Evolutionary conservation across 1,140 invertebrate species (phyloP).

Genomic region (Ectropis grisescens): DNA sequence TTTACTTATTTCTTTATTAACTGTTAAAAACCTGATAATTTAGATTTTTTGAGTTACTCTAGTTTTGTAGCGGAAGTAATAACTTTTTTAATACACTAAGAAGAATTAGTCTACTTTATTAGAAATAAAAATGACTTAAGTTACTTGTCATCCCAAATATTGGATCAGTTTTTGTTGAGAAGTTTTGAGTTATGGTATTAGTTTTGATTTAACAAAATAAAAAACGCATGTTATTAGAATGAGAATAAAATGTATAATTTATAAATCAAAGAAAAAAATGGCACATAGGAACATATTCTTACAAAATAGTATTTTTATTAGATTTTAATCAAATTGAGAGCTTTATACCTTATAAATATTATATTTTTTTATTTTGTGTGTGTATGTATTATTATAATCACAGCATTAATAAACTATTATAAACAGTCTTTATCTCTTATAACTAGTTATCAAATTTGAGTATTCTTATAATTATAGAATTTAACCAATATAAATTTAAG

Average conservation of each 20-base stretch:
- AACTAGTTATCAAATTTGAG: neutral
- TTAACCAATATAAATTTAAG: constrained; percentile 4
- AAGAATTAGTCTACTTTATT: constrained; percentile 2
- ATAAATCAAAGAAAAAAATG: too few relatives aligned
- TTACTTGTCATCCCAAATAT: constrained; percentile 3
- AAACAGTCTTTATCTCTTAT: too few relatives aligned
- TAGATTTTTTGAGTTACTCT: constrained; percentile 3
- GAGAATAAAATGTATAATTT: constrained; percentile 1
- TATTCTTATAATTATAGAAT: constrained; percentile 4
- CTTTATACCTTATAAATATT: too few relatives aligned
- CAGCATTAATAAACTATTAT: too few relatives aligned
- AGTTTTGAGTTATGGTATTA: constrained; percentile 4
- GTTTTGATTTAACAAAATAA: constrained; percentile 2
- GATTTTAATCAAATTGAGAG: too few relatives aligned
- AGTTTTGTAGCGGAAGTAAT: constrained; percentile 4
- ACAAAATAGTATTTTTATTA: too few relatives aligned
- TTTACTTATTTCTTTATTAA: constrained; percentile 3
- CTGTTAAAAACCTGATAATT: constrained; percentile 3
- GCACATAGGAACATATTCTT: too few relatives aligned
- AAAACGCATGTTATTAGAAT: constrained; percentile 3
- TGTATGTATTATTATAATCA: too few relatives aligned
- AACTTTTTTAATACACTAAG: constrained; percentile 2
- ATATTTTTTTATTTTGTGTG: too few relatives aligned
- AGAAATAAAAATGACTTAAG: constrained; percentile 5
- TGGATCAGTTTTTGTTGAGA: constrained; percentile 2